Evolutionary conservation across 2,888 invertebrate species (phyloP), one percentile per base, ranked within the genome.

Genomic region (Scaptomyza cyrtandrae): DNA sequence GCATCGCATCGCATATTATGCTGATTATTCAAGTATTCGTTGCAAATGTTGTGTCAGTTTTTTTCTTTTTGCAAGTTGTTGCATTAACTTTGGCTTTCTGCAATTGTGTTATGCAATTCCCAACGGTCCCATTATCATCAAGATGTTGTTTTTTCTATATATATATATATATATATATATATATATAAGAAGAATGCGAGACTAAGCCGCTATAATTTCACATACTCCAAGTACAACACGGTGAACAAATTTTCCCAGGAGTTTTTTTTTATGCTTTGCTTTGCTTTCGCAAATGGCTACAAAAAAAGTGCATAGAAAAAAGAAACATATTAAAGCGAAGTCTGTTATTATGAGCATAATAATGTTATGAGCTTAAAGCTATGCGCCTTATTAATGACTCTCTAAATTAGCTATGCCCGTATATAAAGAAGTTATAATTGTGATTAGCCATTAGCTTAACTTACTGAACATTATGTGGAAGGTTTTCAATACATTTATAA

Each of bases 11-110:
- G 65, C 78, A 64, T 71, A 86, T 84, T 71, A 83, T 83, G 86
- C 86, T 82, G 88, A 82, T 86, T 82, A 86, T 87, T 86, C 88
- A 82, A 73, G 77, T 78, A 74, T 74, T 74, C 43, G 78, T 44
- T 56, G 68, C 78, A 63, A 41, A 54, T 80, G 86, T 77, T 83
- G 80, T 80, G 84, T 77, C 84, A 80, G 84, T 80, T 75, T 78
- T 62, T 57, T 31, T 16, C 14, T 31, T 24, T 24, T 24, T 24
- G 31, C 39, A 39, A 39, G 2, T 39, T 1, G 35, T 33, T 56
- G 44, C 35, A 62, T 61, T 65, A 82, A 61, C 65, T 64, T 63
- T 59, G 61, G 53, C 69, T 75, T 61, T 69, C 85, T 74, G 81
- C 66, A 81, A 79, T 69, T 61, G 64, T 60, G 58, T 80, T 87